Conservation (phyloP, 2,888 invertebrate species). For the Coenonympha arcania region DNA sequence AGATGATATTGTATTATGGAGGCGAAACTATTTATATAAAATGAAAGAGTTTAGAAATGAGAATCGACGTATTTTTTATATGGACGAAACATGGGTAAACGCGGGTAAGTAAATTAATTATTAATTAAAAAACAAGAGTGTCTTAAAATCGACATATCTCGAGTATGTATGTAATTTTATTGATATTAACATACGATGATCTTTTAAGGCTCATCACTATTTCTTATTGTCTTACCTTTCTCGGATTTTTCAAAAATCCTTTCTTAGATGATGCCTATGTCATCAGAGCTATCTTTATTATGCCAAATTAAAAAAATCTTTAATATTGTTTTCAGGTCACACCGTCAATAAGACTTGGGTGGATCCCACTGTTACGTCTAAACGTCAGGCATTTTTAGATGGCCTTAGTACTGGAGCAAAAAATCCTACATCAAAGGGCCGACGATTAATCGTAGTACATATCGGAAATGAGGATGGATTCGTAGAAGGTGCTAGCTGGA, state of each 20-base stretch:
- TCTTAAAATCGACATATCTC: too few species aligned
- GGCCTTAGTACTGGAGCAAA: neutral
- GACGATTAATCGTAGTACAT: neutral
- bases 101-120: too few species aligned
- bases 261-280: too few species aligned
- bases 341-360: neutral
- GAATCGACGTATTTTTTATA: neutral
- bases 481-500: neutral
- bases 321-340: constrained; percentile 1
- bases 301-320: neutral
- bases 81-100: neutral
- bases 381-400: neutral
- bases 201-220: too few species aligned
- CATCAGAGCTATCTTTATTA: neutral
- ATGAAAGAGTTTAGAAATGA: neutral
- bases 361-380: neutral
- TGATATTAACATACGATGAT: too few species aligned
- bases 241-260: too few species aligned
- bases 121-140: too few species aligned
- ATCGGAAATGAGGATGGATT: neutral
- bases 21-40: neutral
- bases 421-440: neutral
- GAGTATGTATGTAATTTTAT: too few species aligned
- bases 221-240: too few species aligned
- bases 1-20: neutral